A percentile compares a stretch with the other conserved stretches of the same genome.
These are phyloP conservation scores for Dolichotis patagonum DNA, from an alignment of 2,113 vertebrate species.

Conservation along the genomic window DNA sequence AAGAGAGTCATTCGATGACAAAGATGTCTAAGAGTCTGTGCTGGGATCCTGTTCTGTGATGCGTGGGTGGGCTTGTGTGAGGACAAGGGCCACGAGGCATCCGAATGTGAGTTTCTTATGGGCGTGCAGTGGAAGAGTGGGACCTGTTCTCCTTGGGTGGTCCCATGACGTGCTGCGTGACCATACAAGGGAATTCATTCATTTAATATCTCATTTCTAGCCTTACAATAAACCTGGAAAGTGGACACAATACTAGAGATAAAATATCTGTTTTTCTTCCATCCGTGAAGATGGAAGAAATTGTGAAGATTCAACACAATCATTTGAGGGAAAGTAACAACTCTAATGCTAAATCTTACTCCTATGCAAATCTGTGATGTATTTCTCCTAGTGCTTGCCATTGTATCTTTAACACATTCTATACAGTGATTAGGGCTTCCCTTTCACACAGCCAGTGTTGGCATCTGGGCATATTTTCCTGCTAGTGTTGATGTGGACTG, in stretches of 20 bases:
- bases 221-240: slow-evolving; percentile 18
- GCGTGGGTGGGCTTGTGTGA: slow-evolving; percentile 19
- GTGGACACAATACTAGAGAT: neutral
- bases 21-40: slow-evolving; percentile 9
- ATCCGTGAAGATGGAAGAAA: too few relatives aligned
- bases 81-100: neutral
- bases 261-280: neutral
- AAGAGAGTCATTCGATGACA: slow-evolving; percentile 57
- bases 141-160: neutral
- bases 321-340: slow-evolving; percentile 43
- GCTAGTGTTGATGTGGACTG: slow-evolving; percentile 62
- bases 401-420: neutral
- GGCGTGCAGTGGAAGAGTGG: neutral
- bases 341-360: slow-evolving; percentile 28
- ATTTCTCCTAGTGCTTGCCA: slow-evolving; percentile 39
- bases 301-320: slow-evolving; percentile 9
- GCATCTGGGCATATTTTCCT: slow-evolving; percentile 39
- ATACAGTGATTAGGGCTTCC: slow-evolving; percentile 26
- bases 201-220: slow-evolving; percentile 28
- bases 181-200: neutral
- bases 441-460: slow-evolving; percentile 51
- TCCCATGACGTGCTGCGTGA: neutral
- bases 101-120: neutral
- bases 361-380: slow-evolving; percentile 43
- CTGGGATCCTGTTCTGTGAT: neutral